Percentiles rank a stretch among this genome's conserved stretches.
Conservation (phyloP, 2,888 invertebrate genomes). For the Phasia obesa region DNA sequence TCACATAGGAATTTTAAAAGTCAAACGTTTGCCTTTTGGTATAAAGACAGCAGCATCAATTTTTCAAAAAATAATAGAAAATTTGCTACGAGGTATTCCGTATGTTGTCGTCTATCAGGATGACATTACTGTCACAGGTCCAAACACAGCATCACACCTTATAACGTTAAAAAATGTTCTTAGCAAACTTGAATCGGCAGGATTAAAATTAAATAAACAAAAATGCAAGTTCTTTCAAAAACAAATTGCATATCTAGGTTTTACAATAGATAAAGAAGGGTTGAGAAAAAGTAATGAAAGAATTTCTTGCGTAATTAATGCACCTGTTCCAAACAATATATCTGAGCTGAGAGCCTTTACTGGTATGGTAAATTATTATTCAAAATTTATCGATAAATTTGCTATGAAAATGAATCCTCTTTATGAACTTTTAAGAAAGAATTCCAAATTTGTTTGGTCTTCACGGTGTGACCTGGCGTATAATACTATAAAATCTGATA, state of each 20-base stretch:
- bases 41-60: slow-evolving; percentile 19
- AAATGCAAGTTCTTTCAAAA: too few relatives aligned
- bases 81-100: slow-evolving; percentile 47
- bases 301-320: neutral
- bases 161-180: neutral
- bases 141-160: neutral
- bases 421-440: too few relatives aligned
- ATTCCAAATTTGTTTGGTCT: slow-evolving; percentile 22
- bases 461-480: slow-evolving; percentile 10
- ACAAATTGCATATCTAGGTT: too few relatives aligned
- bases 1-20: too few relatives aligned
- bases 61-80: too few relatives aligned
- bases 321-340: too few relatives aligned
- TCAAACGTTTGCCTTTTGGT: slow-evolving; percentile 58
- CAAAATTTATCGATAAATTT: neutral
- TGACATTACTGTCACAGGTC: neutral
- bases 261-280: too few relatives aligned
- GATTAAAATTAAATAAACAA: too few relatives aligned
- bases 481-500: slow-evolving; percentile 26
- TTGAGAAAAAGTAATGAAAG: too few relatives aligned
- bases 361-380: slow-evolving; percentile 22
- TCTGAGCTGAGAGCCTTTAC: too few relatives aligned
- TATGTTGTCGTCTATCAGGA: slow-evolving; percentile 50
- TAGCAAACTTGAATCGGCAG: too few relatives aligned
- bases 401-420: slow-evolving; percentile 13